phyloP scores from a whole-genome alignment of 2,888 invertebrate species.

The Yponomeuta cagnagella region DNA sequence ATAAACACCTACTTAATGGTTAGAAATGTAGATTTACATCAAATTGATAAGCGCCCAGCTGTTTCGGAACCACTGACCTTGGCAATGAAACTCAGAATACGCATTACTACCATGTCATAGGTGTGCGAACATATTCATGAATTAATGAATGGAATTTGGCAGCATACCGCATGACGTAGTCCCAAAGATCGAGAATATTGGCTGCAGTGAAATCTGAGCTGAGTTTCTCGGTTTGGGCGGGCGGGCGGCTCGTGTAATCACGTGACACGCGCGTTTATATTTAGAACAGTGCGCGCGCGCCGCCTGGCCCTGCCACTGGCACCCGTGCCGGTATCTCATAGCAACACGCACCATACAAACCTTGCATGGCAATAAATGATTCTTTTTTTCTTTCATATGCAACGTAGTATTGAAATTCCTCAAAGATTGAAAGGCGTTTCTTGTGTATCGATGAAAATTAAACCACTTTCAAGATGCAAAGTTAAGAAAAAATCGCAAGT shows the following conservation, averaged over 20 bases:
- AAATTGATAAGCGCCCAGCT: neutral
- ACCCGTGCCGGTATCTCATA: constrained; percentile 49
- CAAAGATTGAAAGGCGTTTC: no score
- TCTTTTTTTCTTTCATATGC: no score
- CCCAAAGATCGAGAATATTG: constrained; percentile 31
- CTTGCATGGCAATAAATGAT: no score
- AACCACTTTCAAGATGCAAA: no score
- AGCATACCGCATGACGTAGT: constrained; percentile 20
- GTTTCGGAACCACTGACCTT: constrained; percentile 36
- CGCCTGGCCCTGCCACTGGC: constrained; percentile 50
- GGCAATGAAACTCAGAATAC: constrained; percentile 42
- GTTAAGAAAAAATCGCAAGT: no score
- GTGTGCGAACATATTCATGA: neutral
- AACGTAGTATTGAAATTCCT: no score
- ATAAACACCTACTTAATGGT: neutral
- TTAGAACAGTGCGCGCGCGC: constrained; percentile 65
- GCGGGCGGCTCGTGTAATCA: constrained; percentile 55
- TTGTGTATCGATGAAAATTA: no score
- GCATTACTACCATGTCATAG: constrained; percentile 13
- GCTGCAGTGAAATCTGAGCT: constrained; percentile 66
- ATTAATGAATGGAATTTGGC: constrained; percentile 25
- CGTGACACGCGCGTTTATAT: constrained; percentile 65
- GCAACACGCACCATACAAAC: constrained; percentile 63
- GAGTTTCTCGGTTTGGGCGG: constrained; percentile 75
- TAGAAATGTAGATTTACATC: neutral